A percentile compares a stretch with the other conserved stretches of the same genome.
Conservation (phyloP, 2,888 invertebrate genomes). For the Spodoptera picta region DNA sequence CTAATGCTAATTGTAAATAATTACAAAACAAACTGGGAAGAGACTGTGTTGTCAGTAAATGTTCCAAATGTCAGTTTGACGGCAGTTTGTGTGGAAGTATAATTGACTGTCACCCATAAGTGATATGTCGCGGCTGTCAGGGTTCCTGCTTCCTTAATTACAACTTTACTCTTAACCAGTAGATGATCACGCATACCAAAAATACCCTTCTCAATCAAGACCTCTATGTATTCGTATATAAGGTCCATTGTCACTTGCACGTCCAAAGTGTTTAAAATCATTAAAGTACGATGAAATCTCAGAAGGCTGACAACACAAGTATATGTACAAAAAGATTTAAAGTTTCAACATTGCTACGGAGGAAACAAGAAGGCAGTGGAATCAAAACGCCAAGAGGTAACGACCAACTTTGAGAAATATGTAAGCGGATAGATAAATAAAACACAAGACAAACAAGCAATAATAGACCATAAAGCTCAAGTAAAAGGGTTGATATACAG, state of each 20-base stretch:
- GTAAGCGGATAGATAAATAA: conserved; percentile 57
- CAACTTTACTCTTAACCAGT: conserved; percentile 9
- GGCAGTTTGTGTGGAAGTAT: conserved; percentile 67
- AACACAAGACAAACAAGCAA: conserved; percentile 62
- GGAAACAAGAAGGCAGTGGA: conserved; percentile 53
- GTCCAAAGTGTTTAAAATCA: conserved; percentile 30
- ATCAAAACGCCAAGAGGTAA: conserved; percentile 53
- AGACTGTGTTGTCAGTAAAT: conserved; percentile 74
- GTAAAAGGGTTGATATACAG: conserved; percentile 50
- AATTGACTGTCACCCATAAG: conserved; percentile 83
- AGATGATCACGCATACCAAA: conserved; percentile 13
- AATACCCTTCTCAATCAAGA: conserved; percentile 2
- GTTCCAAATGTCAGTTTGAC: conserved; percentile 34
- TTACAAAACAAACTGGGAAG: conserved; percentile 75
- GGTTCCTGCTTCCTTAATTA: conserved; percentile 35
- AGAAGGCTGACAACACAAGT: conserved; percentile 79
- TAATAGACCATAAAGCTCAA: conserved; percentile 55
- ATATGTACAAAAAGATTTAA: conserved; percentile 66
- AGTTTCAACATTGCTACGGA: conserved; percentile 87
- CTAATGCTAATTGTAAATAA: conserved; percentile 76
- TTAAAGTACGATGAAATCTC: conserved; percentile 37
- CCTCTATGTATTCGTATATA: conserved; percentile 1
- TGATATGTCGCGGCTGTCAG: conserved; percentile 78
- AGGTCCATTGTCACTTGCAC: conserved; percentile 27
- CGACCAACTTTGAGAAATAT: conserved; percentile 85